These are phyloP conservation scores for Protomyctophum bolini DNA, from an alignment of 2,113 vertebrate genomes.

Conservation along the genomic window DNA sequence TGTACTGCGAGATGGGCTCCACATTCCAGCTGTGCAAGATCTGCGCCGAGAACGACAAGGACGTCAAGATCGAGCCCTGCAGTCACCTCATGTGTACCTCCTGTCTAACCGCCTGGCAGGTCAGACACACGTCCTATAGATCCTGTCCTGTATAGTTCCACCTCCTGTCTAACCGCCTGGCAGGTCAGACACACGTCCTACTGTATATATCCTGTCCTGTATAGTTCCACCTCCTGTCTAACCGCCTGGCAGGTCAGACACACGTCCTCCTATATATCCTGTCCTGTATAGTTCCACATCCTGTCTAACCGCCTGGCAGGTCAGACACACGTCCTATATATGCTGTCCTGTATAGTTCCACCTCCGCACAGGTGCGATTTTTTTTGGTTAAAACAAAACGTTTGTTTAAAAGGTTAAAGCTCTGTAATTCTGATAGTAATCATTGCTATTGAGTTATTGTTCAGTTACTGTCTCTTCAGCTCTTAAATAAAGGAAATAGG, in stretches of 20 bases:
- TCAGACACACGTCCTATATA: conserved; percentile 48
- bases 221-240: conserved; percentile 86
- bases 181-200: conserved; percentile 80
- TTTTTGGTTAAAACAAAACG: too few species aligned
- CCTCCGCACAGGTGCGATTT: too few species aligned
- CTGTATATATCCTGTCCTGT: background rate
- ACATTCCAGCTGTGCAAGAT: conserved; percentile 99
- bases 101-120: conserved; percentile 98
- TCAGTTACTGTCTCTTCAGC: too few species aligned
- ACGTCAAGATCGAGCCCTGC: conserved; percentile 98
- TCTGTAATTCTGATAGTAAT: too few species aligned
- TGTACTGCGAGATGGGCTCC: conserved; percentile 99
- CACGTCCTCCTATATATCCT: background rate
- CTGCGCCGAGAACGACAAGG: conserved; percentile 98
- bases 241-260: conserved; percentile 94
- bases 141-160: background rate
- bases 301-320: conserved; percentile 98
- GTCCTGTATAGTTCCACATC: conserved; percentile 56
- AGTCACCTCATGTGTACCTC: conserved; percentile 99
- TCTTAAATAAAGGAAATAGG: too few species aligned
- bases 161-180: conserved; percentile 95
- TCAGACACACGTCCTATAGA: conserved; percentile 47
- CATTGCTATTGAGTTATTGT: too few species aligned
- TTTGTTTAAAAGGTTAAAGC: too few species aligned
- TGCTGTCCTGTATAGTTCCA: background rate